Base-by-base conservation (phyloP, 1,140 invertebrate species). In the Homalodisca vitripennis region DNA sequence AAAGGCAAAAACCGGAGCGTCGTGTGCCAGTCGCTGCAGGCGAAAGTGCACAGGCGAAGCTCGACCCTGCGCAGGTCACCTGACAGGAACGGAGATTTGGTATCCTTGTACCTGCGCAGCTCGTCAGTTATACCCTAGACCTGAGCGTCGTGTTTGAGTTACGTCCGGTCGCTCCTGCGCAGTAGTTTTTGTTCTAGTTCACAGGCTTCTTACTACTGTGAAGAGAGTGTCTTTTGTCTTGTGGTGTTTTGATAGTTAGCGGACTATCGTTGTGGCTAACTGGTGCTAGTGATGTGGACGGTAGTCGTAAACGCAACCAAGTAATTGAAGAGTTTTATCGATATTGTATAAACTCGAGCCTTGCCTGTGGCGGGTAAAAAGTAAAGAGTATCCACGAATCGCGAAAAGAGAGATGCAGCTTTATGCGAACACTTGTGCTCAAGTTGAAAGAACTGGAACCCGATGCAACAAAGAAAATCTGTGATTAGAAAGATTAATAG, bases 401-500 rank as follows among this genome's bases (percentile, higher is more conserved):
- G 73, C 20, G 66, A 47, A 27, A 74, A 74, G 70, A 78, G 72
- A 73, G 72, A 74, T 65, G 71, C 67, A 46, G 73, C 75, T 29
- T n/a, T 77, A 77, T 72, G 66, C 70, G 64, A 71, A 71, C n/a
- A 72, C 67, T 77, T 1, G 20, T 74, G 26, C 70, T 63, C 69
- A 76, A 78, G 71, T 71, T 75, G 46, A 53, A 53, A 48, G 71
- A 72, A 72, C 65, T 78, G 65, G 72, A 77, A 31, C 71, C 75
- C 22, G 60, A 73, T 66, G 69, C 74, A 30, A 75, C 68, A 46
- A n/a, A 73, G 72, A 68, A 57, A 67, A 63, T 60, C 32, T 26
- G 74, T 77, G 66, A 66, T 73, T 46, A 75, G 68, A 73, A 78
- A 78, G 73, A 76, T 77, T 31, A 76, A 77, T 74, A 77, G 73